phyloP scores from a whole-genome alignment of 92 coral and sea anemone genomes.

The Montipora capitata region DNA sequence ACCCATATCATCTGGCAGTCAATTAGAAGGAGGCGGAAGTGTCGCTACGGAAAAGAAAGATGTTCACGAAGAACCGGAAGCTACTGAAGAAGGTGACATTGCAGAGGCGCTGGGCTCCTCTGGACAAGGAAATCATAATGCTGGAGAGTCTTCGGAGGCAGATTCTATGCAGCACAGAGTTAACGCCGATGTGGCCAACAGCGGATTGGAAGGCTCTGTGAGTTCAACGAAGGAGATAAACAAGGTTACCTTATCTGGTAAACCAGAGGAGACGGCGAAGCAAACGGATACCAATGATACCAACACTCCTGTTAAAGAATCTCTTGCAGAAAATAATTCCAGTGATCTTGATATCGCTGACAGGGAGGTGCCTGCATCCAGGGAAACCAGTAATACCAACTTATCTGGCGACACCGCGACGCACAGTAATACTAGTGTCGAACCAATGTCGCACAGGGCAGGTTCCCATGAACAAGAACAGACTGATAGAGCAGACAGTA shows the following conservation, averaged over 20 bases:
- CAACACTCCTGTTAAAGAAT: neutral
- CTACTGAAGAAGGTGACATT: neutral
- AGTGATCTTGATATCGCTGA: neutral
- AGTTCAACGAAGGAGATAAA: neutral
- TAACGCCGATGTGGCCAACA: too few relatives aligned
- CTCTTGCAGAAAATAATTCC: neutral
- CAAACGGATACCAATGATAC: neutral
- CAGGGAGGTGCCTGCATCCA: neutral
- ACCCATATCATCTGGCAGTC: neutral
- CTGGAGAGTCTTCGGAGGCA: neutral
- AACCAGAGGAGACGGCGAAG: neutral
- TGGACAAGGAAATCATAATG: neutral
- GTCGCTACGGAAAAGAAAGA: neutral
- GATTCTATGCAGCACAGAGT: neutral
- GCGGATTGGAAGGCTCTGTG: neutral
- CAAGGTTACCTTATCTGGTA: neutral
- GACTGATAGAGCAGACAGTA: neutral
- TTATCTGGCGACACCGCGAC: neutral
- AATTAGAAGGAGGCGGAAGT: neutral
- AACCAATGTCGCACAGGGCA: neutral
- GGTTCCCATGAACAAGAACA: neutral
- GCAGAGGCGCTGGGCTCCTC: neutral
- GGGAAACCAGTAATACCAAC: neutral
- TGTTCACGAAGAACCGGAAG: neutral
- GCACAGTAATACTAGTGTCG: neutral